Base-by-base conservation (phyloP, 2,888 invertebrate species). In the Cantharis rufa region DNA sequence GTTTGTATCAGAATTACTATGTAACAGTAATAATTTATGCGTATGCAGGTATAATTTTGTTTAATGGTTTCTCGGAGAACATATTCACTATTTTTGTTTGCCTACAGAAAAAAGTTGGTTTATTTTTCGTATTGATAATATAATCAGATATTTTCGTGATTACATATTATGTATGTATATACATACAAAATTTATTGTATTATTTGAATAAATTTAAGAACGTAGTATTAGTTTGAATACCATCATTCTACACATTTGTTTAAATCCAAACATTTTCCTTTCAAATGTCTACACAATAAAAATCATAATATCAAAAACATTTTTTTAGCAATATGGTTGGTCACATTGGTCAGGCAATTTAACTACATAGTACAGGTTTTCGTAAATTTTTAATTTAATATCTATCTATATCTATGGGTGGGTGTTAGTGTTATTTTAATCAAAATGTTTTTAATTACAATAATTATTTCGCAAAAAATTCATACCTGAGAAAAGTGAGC, bases 1-100 rank as follows among this genome's bases (percentile, higher is more conserved):
- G 74, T 74, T 74, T 70, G 66, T 74, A 74, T 70, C 70, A 66
- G 74, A 70, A 70, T 64, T 74, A 70, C 70, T 74, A 74, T 70
- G 74, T 74, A 74, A 64, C 74, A 64, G 64, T 70, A 74, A 74
- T 74, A 74, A 74, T 74, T 74, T 74, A 74, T 70, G 74, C 70
- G 63, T 63, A 74, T 15, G 74, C 66, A 70, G 32, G 24, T 24
- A 27, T 18, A 68, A 62, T 72, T 74, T 70, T 28, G 74, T 70
- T 48, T 74, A 70, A 74, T 70, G 74, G 66, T 70, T 74, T 74
- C 70, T 74, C 74, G 61, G 48, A 74, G 74, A 74, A 74, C 70
- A 16, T 62, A 63, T 64, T 32, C 62, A 70, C 74, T 48, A 48
- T 63, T 18, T 21, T 27, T 21, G 24, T 68, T 68, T 68, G 10